Conservation (phyloP, 2,888 invertebrate genomes). For the Acrocyrtus sp. region DNA sequence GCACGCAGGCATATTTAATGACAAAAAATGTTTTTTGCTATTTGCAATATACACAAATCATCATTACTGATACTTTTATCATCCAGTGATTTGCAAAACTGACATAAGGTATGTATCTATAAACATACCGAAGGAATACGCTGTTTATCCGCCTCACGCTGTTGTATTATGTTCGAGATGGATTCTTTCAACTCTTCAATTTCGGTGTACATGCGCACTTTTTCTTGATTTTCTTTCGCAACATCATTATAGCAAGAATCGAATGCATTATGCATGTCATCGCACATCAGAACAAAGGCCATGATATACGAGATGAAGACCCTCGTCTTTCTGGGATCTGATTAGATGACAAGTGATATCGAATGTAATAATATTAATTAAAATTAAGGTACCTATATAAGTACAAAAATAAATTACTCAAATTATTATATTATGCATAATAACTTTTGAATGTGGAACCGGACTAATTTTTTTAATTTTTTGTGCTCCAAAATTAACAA, state of each 20-base stretch:
- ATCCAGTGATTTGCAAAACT: not conserved
- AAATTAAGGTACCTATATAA: not conserved
- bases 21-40: not conserved
- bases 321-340: conserved; percentile 19
- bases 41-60: not conserved
- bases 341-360: not conserved
- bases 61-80: not conserved
- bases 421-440: too few relatives aligned
- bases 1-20: too few relatives aligned
- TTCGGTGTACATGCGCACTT: conserved; percentile 1
- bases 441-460: too few relatives aligned
- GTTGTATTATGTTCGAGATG: conserved; percentile 3
- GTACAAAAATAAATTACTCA: not conserved
- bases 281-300: conserved; percentile 12
- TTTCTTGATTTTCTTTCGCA: conserved; percentile 14
- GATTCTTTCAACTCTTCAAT: conserved; percentile 20
- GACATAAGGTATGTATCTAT: not conserved
- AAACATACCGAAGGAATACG: conserved; percentile 13
- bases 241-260: not conserved
- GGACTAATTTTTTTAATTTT: too few relatives aligned
- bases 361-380: not conserved
- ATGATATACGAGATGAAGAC: conserved; percentile 17
- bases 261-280: conserved; percentile 3
- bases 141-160: conserved; percentile 10
- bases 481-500: too few relatives aligned